Conservation (phyloP, 2,888 invertebrate species). For the Volucella zonaria region DNA sequence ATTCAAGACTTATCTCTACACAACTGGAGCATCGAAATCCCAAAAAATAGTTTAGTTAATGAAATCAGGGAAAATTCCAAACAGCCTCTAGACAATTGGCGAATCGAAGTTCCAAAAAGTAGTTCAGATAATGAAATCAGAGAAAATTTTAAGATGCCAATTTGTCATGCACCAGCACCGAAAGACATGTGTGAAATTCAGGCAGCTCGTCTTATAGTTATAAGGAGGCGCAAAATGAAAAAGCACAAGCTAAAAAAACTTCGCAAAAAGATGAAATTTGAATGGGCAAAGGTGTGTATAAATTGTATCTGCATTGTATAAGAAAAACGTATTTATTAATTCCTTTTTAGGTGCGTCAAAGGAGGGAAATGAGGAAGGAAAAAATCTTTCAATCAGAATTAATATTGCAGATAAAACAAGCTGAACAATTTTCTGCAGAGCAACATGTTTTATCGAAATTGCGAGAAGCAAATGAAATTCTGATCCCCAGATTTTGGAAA, state of each 20-base stretch:
- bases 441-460: slow-evolving; percentile 87
- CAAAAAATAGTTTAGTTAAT: too few species aligned
- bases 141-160: slow-evolving; percentile 26
- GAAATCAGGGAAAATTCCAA: too few species aligned
- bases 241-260: slow-evolving; percentile 92
- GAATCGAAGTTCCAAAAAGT: slow-evolving; percentile 62
- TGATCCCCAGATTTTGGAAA: slow-evolving; percentile 84
- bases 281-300: slow-evolving; percentile 86
- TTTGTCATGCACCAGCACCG: slow-evolving; percentile 11
- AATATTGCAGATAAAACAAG: slow-evolving; percentile 87
- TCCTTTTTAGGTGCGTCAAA: slow-evolving; percentile 85
- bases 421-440: slow-evolving; percentile 90
- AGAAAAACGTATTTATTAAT: slow-evolving; percentile 8
- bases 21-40: too few species aligned
- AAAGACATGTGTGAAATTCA: slow-evolving; percentile 84
- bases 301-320: too few species aligned
- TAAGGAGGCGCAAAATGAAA: slow-evolving; percentile 92
- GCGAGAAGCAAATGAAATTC: slow-evolving; percentile 85
- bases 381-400: slow-evolving; percentile 89
- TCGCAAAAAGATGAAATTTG: slow-evolving; percentile 90
- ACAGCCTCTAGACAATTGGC: too few species aligned
- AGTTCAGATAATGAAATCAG: slow-evolving; percentile 69
- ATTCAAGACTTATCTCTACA: too few species aligned
- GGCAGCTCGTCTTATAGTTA: slow-evolving; percentile 89
- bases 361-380: slow-evolving; percentile 89